Percentiles rank a stretch among this genome's conserved stretches.
Conservation (phyloP, 1,140 invertebrate genomes). For the Drosophila hydei region DNA sequence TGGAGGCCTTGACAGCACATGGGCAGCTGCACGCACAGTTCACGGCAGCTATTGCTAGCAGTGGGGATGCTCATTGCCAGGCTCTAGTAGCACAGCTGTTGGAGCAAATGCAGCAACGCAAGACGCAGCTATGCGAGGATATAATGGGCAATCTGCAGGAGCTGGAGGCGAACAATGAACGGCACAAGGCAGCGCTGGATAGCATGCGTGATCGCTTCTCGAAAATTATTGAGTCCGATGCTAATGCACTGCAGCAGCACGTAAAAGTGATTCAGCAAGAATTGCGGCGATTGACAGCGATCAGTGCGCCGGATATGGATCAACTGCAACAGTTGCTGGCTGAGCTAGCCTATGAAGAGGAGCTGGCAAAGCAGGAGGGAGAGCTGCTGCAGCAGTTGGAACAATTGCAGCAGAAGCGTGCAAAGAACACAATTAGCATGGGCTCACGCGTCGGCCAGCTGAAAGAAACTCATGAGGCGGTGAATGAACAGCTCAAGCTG, state of each 20-base stretch:
- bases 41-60: slow-evolving; percentile 20
- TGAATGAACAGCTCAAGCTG: slow-evolving; percentile 26
- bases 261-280: slow-evolving; percentile 45
- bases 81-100: slow-evolving; percentile 48
- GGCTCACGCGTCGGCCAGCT: slow-evolving; percentile 36
- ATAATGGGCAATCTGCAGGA: slow-evolving; percentile 55
- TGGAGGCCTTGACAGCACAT: slow-evolving; percentile 31
- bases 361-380: slow-evolving; percentile 52
- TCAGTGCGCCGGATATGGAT: slow-evolving; percentile 44
- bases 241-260: slow-evolving; percentile 43
- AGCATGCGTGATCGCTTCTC: slow-evolving; percentile 56
- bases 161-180: slow-evolving; percentile 55
- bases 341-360: slow-evolving; percentile 56
- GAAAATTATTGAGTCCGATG: slow-evolving; percentile 47
- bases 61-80: slow-evolving; percentile 44
- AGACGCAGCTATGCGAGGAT: slow-evolving; percentile 44
- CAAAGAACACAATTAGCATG: slow-evolving; percentile 54
- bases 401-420: slow-evolving; percentile 50
- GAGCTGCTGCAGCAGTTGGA: slow-evolving; percentile 60
- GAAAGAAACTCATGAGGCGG: slow-evolving; percentile 38
- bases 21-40: slow-evolving; percentile 46
- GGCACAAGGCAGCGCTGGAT: slow-evolving; percentile 58
- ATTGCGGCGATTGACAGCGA: slow-evolving; percentile 40
- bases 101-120: slow-evolving; percentile 55
- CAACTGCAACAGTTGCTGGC: slow-evolving; percentile 56